Evolutionary conservation across 2,888 invertebrate species (phyloP).

Genomic region (Troilus luridus): DNA sequence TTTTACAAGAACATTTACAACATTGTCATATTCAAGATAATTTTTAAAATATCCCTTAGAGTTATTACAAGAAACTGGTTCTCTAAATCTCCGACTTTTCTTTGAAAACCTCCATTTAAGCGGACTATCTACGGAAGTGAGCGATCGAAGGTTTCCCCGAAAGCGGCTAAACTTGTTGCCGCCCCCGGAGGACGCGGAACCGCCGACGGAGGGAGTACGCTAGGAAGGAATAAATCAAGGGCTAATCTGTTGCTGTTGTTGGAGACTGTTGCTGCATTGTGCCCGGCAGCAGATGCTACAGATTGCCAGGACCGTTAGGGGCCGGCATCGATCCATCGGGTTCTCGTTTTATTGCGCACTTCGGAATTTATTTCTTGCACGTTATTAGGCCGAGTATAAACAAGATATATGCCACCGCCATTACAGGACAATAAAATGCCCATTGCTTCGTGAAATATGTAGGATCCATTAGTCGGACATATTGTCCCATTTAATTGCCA

Average conservation of each 20-base stretch:
- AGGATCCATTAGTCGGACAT: conserved; percentile 37
- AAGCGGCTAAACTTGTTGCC: conserved; percentile 18
- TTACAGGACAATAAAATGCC: conserved; percentile 33
- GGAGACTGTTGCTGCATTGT: conserved; percentile 46
- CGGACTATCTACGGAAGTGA: neutral
- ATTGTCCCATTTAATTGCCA: conserved; percentile 34
- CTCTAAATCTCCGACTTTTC: too few species aligned
- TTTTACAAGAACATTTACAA: too few species aligned
- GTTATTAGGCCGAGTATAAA: conserved; percentile 46
- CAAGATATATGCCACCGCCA: conserved; percentile 42
- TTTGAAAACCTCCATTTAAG: neutral
- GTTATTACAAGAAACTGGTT: too few species aligned
- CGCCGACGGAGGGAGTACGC: conserved; percentile 24
- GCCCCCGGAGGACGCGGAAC: neutral
- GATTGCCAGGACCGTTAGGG: conserved; percentile 23
- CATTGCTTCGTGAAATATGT: conserved; percentile 39
- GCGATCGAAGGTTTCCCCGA: neutral
- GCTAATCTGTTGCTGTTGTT: conserved; percentile 45
- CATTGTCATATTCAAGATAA: too few species aligned
- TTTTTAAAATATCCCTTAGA: too few species aligned
- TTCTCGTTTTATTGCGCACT: neutral
- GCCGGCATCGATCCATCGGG: conserved; percentile 9
- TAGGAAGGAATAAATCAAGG: conserved; percentile 31
- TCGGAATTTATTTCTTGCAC: conserved; percentile 49
- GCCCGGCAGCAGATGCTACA: conserved; percentile 43